These are phyloP conservation scores for Lateolabrax maculatus DNA, from an alignment of 2,797 vertebrate genomes.

Conservation along the genomic window DNA sequence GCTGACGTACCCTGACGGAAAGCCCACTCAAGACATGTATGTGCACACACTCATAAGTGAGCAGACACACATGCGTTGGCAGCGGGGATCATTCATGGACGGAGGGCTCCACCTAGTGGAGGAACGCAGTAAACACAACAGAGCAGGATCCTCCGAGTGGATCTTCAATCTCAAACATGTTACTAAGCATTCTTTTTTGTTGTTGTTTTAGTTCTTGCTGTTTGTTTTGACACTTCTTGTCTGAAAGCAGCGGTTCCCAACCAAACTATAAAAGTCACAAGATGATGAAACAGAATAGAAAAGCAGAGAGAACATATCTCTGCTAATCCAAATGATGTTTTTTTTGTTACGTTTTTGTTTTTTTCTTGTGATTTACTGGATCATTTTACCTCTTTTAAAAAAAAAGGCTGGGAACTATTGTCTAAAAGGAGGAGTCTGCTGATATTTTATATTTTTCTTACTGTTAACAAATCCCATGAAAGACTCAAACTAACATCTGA, in stretches of 20 bases:
- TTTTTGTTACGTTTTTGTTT: no score
- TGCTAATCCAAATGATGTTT: neutral
- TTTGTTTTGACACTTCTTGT: neutral
- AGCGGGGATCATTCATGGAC: neutral
- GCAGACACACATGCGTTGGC: no score
- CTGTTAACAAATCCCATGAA: neutral
- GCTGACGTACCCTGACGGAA: neutral
- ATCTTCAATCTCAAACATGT: no score
- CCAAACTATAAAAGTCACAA: neutral
- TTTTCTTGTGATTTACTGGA: neutral
- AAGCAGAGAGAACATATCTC: neutral
- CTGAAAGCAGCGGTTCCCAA: neutral
- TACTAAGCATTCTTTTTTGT: no score
- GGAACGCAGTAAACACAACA: neutral
- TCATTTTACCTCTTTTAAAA: neutral
- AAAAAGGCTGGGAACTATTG: neutral
- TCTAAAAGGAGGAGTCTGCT: no score
- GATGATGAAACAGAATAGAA: neutral
- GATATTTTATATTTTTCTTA: neutral
- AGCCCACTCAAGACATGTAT: neutral
- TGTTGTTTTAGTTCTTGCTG: neutral
- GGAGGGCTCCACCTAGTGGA: constrained; percentile 72
- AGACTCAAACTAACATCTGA: neutral
- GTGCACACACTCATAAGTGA: neutral
- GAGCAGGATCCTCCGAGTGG: neutral